Evolutionary conservation across 1,140 invertebrate species (phyloP).

Genomic region (Procambarus clarkii): DNA sequence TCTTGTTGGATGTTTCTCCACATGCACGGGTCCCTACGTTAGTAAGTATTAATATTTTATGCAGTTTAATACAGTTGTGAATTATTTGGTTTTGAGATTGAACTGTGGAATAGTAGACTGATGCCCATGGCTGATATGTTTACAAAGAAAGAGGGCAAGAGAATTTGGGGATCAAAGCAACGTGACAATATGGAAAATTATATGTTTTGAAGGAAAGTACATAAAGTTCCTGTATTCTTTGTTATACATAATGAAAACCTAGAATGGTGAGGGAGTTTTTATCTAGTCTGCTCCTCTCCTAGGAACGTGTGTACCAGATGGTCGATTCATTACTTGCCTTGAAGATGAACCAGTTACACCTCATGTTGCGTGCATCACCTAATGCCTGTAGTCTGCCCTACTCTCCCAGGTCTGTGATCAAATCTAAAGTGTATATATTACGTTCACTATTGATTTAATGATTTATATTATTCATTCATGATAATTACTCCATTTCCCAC

Average conservation of each 20-base stretch:
- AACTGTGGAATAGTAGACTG: too few relatives aligned
- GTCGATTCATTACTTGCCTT: slow-evolving; percentile 80
- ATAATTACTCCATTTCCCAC: too few relatives aligned
- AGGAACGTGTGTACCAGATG: slow-evolving; percentile 80
- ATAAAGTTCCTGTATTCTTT: not conserved
- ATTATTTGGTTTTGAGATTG: too few relatives aligned
- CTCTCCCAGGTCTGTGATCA: slow-evolving; percentile 70
- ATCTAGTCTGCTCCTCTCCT: slow-evolving; percentile 29
- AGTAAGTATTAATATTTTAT: slow-evolving; percentile 74
- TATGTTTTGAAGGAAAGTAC: not conserved
- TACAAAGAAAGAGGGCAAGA: too few relatives aligned
- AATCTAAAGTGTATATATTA: too few relatives aligned
- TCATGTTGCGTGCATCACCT: slow-evolving; percentile 78
- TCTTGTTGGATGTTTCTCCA: slow-evolving; percentile 81
- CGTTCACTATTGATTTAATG: too few relatives aligned
- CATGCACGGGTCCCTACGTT: slow-evolving; percentile 81
- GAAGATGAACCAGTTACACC: slow-evolving; percentile 81
- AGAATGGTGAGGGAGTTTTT: not conserved
- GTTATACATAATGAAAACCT: not conserved
- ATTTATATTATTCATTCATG: too few relatives aligned
- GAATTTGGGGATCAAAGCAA: not conserved
- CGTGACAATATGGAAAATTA: not conserved
- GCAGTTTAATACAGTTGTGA: too few relatives aligned
- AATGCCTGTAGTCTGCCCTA: slow-evolving; percentile 78
- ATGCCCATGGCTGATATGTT: too few relatives aligned